Evolutionary conservation across 2,888 invertebrate species (phyloP).

Genomic region (Odontocolon sp.): DNA sequence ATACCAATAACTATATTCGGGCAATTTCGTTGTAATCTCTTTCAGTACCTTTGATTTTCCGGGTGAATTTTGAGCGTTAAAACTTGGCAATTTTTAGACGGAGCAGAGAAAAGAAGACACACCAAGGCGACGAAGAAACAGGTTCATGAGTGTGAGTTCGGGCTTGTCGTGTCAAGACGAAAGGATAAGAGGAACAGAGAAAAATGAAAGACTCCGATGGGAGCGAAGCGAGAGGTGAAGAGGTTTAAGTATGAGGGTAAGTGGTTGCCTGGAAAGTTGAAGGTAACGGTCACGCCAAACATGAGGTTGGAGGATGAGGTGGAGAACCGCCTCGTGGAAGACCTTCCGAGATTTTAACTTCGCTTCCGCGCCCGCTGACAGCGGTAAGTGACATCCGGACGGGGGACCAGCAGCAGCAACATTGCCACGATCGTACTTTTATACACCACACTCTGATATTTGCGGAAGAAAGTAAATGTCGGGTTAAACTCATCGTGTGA

Average conservation of each 20-base stretch:
- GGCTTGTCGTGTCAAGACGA: constrained; percentile 3
- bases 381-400: constrained; percentile 63
- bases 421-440: constrained; percentile 13
- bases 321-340: constrained; percentile 30
- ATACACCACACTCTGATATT: constrained; percentile 51
- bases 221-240: constrained; percentile 38
- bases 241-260: constrained; percentile 53
- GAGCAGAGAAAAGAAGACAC: too few relatives aligned
- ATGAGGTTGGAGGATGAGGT: constrained; percentile 36
- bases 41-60: too few relatives aligned
- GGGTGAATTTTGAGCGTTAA: constrained; percentile 55
- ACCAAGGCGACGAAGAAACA: constrained; percentile 4
- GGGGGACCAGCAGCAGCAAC: constrained; percentile 21
- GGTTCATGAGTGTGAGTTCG: constrained; percentile 21
- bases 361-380: constrained; percentile 56
- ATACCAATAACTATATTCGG: too few relatives aligned
- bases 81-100: constrained; percentile 65
- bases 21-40: too few relatives aligned
- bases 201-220: constrained; percentile 42
- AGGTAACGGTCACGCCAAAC: constrained; percentile 60
- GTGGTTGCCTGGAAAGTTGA: constrained; percentile 59
- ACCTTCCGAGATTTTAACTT: constrained; percentile 59
- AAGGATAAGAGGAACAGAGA: constrained; percentile 19
- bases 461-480: constrained; percentile 57
- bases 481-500: constrained; percentile 49